Base-by-base conservation (phyloP, 2,888 invertebrate species). In the Netelia melanura region DNA sequence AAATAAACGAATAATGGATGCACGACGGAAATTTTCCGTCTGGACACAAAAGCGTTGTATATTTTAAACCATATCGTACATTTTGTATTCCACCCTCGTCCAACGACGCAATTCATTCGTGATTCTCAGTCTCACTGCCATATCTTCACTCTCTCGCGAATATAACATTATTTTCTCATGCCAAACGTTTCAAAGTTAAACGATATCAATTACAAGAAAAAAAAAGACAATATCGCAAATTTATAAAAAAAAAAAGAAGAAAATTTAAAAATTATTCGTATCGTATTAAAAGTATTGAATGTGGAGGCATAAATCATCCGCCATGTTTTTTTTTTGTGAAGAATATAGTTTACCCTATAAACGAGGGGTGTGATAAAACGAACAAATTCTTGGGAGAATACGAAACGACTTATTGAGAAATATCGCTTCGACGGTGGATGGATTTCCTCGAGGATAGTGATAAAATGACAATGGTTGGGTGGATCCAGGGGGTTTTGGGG, bases 1-100 rank as follows among this genome's bases (percentile, higher is more conserved):
- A 84, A 81, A 86, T 85, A 86, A 86, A 87, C 67, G 81, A 85
- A 86, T 86, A 86, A 86, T 83, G 76, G 80, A 82, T 38, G 86
- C 85, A 84, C 5, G 81, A 84, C 85, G 86, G 78, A 76, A 79
- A 86, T 84, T 86, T 82, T 81, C 74, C 62, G 62, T 38, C 54
- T 38, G 76, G 74, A 58, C 77, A 86, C 81, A 83, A 86, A 81
- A 83, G 77, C 38, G 62, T 52, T 54, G 38, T 54, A 71, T 48
- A 61, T 61, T 38, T 38, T 38, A 38, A 38, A 38, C 38, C 38
- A 48, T 17, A 17, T 3, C 44, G 58, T 44, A 82, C 82, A 68
- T 81, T 83, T 72, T 56, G 72, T 85, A 86, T 85, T 87, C 85
- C 72, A 64, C 14, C 52, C 71, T 68, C 71, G 79, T 68, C 11